Evolutionary conservation across 2,888 invertebrate species (phyloP).

Genomic region (Tetheella fluctuosa): DNA sequence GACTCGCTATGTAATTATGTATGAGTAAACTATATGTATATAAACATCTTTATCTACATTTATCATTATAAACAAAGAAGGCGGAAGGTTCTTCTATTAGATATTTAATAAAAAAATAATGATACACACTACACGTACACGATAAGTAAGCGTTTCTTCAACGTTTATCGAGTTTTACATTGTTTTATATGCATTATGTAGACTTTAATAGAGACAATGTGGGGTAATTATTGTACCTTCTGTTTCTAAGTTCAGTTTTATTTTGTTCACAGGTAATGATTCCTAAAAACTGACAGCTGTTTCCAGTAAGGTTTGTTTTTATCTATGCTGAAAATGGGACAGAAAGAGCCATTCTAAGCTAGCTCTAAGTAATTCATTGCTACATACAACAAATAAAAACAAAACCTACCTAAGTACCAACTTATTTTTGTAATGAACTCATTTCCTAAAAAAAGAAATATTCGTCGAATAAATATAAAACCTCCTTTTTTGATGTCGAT

Average conservation of each 20-base stretch:
- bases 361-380: no score
- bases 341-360: no score
- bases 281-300: background rate
- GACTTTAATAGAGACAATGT: no score
- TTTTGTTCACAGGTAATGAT: conserved; percentile 2
- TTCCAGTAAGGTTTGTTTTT: background rate
- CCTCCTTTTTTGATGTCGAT: no score
- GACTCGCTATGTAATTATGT: background rate
- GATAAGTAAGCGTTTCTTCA: background rate
- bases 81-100: background rate
- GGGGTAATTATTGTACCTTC: background rate
- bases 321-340: background rate
- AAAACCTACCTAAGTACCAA: no score
- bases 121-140: background rate
- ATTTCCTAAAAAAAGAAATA: no score
- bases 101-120: background rate
- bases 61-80: background rate
- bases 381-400: no score
- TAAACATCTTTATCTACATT: background rate
- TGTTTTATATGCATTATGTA: background rate
- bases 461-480: no score
- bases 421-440: no score
- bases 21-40: no score
- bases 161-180: background rate
- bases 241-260: background rate